Evolutionary conservation across 2,797 vertebrate species (phyloP).

Genomic region (Siniperca undulata): DNA sequence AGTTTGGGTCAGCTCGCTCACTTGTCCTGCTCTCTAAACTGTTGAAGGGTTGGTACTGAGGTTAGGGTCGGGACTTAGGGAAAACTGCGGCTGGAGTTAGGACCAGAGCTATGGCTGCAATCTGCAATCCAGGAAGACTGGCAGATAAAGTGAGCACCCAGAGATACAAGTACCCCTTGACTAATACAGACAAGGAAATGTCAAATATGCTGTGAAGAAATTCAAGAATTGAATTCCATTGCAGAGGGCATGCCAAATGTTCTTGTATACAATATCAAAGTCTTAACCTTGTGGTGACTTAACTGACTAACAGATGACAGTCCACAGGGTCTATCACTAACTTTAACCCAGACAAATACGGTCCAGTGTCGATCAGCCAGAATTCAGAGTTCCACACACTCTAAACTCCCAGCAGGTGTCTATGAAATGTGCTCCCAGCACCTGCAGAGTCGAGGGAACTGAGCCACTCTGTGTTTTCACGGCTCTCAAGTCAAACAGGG

Average conservation of each 20-base stretch:
- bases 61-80: constrained; percentile 47
- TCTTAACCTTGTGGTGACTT: neutral
- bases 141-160: constrained; percentile 14
- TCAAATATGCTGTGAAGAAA: constrained; percentile 12
- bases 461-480: constrained; percentile 71
- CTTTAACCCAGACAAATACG: constrained; percentile 25
- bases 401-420: constrained; percentile 80
- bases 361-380: constrained; percentile 27
- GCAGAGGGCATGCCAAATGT: neutral
- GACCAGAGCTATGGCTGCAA: constrained; percentile 7
- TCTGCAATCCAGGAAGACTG: constrained; percentile 3
- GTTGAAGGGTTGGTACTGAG: constrained; percentile 61
- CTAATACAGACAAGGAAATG: constrained; percentile 14
- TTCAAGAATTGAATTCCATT: neutral
- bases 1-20: constrained; percentile 78
- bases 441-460: constrained; percentile 75
- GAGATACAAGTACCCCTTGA: neutral
- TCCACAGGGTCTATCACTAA: neutral
- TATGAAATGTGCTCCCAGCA: constrained; percentile 74
- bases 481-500: constrained; percentile 47
- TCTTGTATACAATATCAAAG: neutral
- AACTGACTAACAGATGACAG: constrained; percentile 2
- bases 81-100: constrained; percentile 15
- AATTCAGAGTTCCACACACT: constrained; percentile 44
- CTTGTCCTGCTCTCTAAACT: constrained; percentile 71